Base-by-base conservation (phyloP, 2,888 invertebrate genomes). In the Synergus umbraculus region DNA sequence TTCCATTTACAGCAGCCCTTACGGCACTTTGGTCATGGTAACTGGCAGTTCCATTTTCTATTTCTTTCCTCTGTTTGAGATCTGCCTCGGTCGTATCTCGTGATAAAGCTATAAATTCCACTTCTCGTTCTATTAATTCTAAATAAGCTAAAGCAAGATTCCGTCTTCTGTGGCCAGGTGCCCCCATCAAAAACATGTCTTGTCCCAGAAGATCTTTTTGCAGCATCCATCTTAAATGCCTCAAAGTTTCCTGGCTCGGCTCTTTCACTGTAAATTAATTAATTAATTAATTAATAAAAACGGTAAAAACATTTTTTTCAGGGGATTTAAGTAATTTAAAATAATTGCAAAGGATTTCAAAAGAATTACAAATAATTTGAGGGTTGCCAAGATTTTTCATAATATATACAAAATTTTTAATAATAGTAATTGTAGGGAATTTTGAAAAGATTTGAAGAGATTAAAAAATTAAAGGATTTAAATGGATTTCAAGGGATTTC, bases 1-100 rank as follows among this genome's bases (percentile, higher is more conserved):
- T 94, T 0, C 99, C 99, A 92, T 97, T 94, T 1, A 95, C 93
- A 0, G 99, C 99, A 29, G 99, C 99, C 83, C 97, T 94, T 0
- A 99, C 98, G 15, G 99, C 99, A 92, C 97, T 97, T 94, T 98
- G 98, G 93, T 99, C 98, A 91, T 98, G 96, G 93, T 98, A 99
- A 89, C 95, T 95, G 0, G 98, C 98, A 58, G 97, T 97, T 22
- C 97, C 97, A 78, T 94, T 93, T 83, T 95, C 94, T 78, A 99
- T 98, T 93, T 99, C 99, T 85, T 99, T 94, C 76, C 99, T 93
- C 91, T 99, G 99, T 91, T 99, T 99, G 43, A 99, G 94, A 92
- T 99, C 99, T 5, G 98, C 97, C 92, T 99, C 99, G 0, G 99
- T 99, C 0, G 99, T 98, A 90, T 99, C 99, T 84, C 99, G 93